Conservation (phyloP, 2,888 invertebrate species). For the Meganola albula region DNA sequence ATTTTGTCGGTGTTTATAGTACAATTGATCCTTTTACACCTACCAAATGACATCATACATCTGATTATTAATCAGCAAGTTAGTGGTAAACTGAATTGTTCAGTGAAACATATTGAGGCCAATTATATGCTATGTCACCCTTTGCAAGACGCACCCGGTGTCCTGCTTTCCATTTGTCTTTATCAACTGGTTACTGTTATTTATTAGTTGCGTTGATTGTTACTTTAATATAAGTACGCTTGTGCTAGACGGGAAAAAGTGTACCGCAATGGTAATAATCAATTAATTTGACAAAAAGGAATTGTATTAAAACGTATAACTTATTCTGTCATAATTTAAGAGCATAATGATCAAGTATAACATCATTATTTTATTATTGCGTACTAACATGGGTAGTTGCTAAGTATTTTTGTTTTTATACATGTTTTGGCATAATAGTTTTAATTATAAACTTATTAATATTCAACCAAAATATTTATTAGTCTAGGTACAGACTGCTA, state of each 20-base stretch:
- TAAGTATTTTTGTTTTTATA: no score
- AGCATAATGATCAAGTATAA: no score
- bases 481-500: no score
- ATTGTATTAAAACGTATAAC: no score
- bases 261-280: background rate
- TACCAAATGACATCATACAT: constrained; percentile 41
- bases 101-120: constrained; percentile 54
- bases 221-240: background rate
- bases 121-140: constrained; percentile 49
- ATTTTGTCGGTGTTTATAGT: no score
- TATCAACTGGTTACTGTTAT: constrained; percentile 64
- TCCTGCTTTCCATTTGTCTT: constrained; percentile 26
- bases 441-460: no score
- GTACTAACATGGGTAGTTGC: no score
- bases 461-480: no score
- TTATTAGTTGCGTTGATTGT: constrained; percentile 21
- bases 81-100: constrained; percentile 56
- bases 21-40: no score
- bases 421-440: no score
- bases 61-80: constrained; percentile 41
- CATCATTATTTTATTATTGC: no score
- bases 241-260: background rate
- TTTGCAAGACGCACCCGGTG: constrained; percentile 53
- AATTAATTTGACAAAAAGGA: background rate
- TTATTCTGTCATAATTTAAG: no score